Conservation (phyloP, 2,797 vertebrate genomes). For the Varecia variegata region DNA sequence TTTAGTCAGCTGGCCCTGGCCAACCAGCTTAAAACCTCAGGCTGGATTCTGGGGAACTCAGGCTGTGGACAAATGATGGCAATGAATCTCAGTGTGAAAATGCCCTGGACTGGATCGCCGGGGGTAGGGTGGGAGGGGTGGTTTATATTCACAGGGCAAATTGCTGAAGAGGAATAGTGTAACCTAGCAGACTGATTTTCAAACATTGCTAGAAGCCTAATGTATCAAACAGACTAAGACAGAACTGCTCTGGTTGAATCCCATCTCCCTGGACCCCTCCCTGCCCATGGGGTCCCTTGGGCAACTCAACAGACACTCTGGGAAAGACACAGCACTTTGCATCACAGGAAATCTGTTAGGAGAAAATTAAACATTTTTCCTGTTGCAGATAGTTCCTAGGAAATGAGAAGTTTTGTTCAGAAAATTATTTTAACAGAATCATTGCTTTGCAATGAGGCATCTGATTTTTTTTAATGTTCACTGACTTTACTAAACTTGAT, state of each 20-base stretch:
- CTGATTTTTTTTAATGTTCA: background rate
- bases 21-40: background rate
- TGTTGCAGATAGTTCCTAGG: constrained; percentile 44
- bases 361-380: constrained; percentile 49
- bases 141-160: constrained; percentile 4
- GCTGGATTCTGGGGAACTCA: background rate
- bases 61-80: background rate
- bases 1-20: background rate
- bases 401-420: constrained; percentile 51
- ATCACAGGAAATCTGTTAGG: constrained; percentile 39
- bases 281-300: background rate
- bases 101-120: background rate
- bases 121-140: background rate
- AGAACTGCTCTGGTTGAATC: background rate
- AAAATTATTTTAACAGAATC: constrained; percentile 57
- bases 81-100: background rate
- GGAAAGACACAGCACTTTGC: background rate
- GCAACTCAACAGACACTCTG: background rate
- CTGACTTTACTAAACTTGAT: background rate
- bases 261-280: background rate
- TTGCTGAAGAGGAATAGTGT: background rate
- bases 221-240: background rate
- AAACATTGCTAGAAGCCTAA: background rate
- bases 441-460: constrained; percentile 18
- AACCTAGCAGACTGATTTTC: constrained; percentile 1